A percentile compares a stretch with the other conserved stretches of the same genome.
These are phyloP conservation scores for Ophion ventricosus DNA, from an alignment of 2,888 invertebrate species.

Conservation along the genomic window DNA sequence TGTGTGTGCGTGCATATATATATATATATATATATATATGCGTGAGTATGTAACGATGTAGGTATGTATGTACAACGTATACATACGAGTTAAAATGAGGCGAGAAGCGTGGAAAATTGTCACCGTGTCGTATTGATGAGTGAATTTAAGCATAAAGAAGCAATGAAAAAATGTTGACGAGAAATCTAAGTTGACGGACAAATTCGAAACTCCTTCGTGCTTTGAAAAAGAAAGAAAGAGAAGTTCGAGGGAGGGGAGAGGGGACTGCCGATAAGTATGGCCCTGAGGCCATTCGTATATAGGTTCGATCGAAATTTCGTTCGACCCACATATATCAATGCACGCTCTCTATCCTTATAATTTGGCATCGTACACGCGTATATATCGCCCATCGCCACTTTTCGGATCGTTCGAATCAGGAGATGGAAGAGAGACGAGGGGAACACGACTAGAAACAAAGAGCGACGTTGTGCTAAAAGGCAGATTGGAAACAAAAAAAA, in stretches of 20 bases:
- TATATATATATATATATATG: background rate
- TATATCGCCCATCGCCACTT: slow-evolving; percentile 70
- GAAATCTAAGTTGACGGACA: background rate
- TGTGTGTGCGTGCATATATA: too few relatives aligned
- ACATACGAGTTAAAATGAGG: background rate
- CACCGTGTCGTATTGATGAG: background rate
- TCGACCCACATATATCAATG: slow-evolving; percentile 79
- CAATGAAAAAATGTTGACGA: background rate
- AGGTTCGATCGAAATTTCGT: slow-evolving; percentile 42
- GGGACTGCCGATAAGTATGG: background rate
- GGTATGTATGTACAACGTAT: background rate
- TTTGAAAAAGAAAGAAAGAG: background rate
- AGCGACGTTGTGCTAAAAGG: background rate
- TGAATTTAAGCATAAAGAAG: background rate
- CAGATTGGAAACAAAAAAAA: background rate
- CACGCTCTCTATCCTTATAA: slow-evolving; percentile 79
- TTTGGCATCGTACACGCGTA: slow-evolving; percentile 70
- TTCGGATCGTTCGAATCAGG: slow-evolving; percentile 58
- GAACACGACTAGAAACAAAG: background rate
- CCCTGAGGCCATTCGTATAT: slow-evolving; percentile 15
- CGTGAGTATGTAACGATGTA: background rate
- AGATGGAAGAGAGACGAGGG: background rate
- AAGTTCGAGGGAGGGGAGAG: background rate
- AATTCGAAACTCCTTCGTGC: background rate
- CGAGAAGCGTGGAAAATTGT: background rate